A percentile compares a stretch with the other conserved stretches of the same genome.
phyloP scores from a whole-genome alignment of 2,888 invertebrate genomes.

The Cryptosula pallasiana region DNA sequence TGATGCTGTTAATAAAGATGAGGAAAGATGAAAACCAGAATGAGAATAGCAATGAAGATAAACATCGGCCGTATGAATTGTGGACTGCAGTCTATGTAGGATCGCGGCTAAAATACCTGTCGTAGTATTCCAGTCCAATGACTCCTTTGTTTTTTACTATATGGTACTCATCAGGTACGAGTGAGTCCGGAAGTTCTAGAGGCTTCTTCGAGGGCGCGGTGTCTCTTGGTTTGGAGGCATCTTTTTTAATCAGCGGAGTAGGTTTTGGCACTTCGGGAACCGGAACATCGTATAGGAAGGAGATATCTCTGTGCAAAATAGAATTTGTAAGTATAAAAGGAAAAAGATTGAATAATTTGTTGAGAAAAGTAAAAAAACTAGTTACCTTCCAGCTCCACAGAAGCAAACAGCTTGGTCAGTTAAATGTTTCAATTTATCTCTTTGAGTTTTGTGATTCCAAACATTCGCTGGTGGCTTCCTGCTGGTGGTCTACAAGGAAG shows the following conservation, averaged over 20 bases:
- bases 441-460: conserved; percentile 44
- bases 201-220: conserved; percentile 32
- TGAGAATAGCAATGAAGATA: too few relatives aligned
- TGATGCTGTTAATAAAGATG: too few relatives aligned
- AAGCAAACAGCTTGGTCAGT: conserved; percentile 48
- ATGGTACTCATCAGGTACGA: conserved; percentile 52
- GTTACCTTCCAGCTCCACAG: conserved; percentile 53
- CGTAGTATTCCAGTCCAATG: conserved; percentile 48
- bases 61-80: too few relatives aligned
- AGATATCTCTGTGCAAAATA: conserved; percentile 46
- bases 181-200: conserved; percentile 47
- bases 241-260: conserved; percentile 28
- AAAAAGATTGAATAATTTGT: neutral
- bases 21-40: too few relatives aligned
- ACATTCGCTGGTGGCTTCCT: conserved; percentile 45
- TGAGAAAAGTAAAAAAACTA: neutral
- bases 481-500: conserved; percentile 30
- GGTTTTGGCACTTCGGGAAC: conserved; percentile 37
- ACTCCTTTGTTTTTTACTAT: conserved; percentile 52
- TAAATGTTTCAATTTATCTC: conserved; percentile 49
- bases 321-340: neutral
- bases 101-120: too few relatives aligned
- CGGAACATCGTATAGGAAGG: conserved; percentile 52
- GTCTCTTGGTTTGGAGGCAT: neutral
- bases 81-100: too few relatives aligned